phyloP scores from a whole-genome alignment of 2,888 invertebrate species.

The Drosophila macrospina region DNA sequence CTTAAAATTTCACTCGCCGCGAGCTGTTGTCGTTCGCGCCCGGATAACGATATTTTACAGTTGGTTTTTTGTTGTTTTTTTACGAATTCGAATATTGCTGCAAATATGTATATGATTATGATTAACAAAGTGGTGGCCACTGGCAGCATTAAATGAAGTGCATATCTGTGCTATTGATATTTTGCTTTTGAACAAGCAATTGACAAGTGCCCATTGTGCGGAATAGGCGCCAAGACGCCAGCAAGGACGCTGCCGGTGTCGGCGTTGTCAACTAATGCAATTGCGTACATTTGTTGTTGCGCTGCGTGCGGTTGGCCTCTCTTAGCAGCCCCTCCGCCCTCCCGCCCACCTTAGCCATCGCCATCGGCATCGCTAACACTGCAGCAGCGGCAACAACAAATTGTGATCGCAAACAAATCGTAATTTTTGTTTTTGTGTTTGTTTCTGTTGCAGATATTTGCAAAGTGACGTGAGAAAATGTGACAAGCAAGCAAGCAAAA shows the following conservation, averaged over 20 bases:
- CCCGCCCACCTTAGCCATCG: background rate
- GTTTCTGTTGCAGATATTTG: constrained; percentile 49
- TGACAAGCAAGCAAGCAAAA: constrained; percentile 36
- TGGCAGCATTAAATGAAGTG: constrained; percentile 8
- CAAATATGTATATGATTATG: constrained; percentile 26
- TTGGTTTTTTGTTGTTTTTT: constrained; percentile 58
- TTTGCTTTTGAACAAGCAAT: constrained; percentile 6
- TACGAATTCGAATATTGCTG: constrained; percentile 33
- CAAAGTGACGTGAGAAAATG: constrained; percentile 53
- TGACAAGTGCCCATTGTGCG: constrained; percentile 44
- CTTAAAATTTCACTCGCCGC: constrained; percentile 65
- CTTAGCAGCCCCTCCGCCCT: background rate
- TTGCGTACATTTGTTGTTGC: constrained; percentile 37
- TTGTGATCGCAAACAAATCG: constrained; percentile 31
- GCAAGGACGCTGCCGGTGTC: constrained; percentile 42
- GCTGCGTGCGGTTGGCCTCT: constrained; percentile 21
- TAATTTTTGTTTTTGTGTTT: constrained; percentile 52
- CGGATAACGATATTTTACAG: constrained; percentile 64
- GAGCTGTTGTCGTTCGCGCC: constrained; percentile 69
- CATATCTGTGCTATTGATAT: constrained; percentile 8
- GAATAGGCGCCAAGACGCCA: constrained; percentile 56
- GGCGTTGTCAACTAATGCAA: constrained; percentile 25
- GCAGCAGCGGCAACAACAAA: constrained; percentile 40
- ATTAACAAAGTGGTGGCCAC: constrained; percentile 21
- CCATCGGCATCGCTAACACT: no score